Conservation (phyloP, 2,113 vertebrate species). For the Siniperca chuatsi region DNA sequence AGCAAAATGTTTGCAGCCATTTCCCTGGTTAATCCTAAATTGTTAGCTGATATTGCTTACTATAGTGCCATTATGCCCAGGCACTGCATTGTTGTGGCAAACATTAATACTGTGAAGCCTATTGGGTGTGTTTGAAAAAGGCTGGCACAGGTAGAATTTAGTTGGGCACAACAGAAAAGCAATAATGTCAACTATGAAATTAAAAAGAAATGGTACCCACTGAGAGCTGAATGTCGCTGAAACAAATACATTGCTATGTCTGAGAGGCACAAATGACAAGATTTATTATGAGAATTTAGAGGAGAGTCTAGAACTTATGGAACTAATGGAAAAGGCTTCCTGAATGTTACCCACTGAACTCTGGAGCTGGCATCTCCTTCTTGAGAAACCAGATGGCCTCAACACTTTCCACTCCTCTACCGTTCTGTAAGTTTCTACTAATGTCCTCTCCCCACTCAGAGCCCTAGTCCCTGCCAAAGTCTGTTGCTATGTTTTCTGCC, state of each 20-base stretch:
- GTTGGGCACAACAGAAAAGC: neutral
- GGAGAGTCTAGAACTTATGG: neutral
- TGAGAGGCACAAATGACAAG: neutral
- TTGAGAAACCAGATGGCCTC: slow-evolving; percentile 48
- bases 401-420: slow-evolving; percentile 30
- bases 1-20: slow-evolving; percentile 14
- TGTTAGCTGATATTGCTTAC: neutral
- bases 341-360: slow-evolving; percentile 21
- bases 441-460: slow-evolving; percentile 16
- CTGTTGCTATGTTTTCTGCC: slow-evolving; percentile 51
- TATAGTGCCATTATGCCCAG: neutral
- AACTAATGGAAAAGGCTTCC: neutral
- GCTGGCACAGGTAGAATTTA: neutral
- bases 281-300: neutral
- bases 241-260: neutral
- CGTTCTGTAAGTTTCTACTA: slow-evolving; percentile 32
- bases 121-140: neutral
- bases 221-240: neutral
- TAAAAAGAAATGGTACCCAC: neutral
- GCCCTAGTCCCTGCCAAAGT: slow-evolving; percentile 31
- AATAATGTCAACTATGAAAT: neutral
- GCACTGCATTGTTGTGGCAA: neutral
- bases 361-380: slow-evolving; percentile 19
- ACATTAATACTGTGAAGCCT: neutral
- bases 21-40: slow-evolving; percentile 9